Percentiles rank a stretch among this genome's conserved stretches.
Conservation (phyloP, 1,140 invertebrate genomes). For the Xylocopa sonorina region DNA sequence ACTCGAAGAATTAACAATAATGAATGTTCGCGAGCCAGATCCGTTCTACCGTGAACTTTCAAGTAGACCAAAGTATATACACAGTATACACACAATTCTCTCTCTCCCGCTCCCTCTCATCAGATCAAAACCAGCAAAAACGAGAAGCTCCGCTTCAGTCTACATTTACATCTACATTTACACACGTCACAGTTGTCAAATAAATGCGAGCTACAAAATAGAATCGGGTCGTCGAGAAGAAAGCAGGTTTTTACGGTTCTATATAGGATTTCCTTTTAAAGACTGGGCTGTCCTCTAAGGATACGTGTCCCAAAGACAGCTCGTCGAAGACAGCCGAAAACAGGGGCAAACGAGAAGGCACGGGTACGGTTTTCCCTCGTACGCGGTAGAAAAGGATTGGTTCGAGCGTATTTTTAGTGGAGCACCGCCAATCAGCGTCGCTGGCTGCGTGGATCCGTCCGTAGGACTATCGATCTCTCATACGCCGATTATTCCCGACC, state of each 20-base stretch:
- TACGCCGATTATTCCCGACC: slow-evolving; percentile 51
- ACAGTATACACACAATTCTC: no score
- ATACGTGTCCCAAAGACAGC: neutral
- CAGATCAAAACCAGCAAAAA: no score
- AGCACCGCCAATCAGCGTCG: slow-evolving; percentile 17
- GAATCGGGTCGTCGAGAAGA: neutral
- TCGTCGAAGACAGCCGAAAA: neutral
- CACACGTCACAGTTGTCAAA: no score
- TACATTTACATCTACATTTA: no score
- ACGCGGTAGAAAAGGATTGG: neutral
- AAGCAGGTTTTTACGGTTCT: neutral
- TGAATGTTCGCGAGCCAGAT: no score
- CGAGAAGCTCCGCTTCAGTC: no score
- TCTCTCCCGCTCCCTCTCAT: no score
- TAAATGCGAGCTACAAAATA: neutral
- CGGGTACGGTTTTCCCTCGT: neutral
- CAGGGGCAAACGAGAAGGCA: no score
- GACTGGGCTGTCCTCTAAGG: neutral
- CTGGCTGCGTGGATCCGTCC: slow-evolving; percentile 3
- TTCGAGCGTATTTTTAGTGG: slow-evolving; percentile 19
- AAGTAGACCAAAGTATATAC: no score
- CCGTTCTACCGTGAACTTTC: no score
- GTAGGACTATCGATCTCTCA: slow-evolving; percentile 41
- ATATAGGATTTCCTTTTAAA: neutral
- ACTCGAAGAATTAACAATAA: no score